Conservation (phyloP, 2,888 invertebrate species). For the Nomada lathburiana region DNA sequence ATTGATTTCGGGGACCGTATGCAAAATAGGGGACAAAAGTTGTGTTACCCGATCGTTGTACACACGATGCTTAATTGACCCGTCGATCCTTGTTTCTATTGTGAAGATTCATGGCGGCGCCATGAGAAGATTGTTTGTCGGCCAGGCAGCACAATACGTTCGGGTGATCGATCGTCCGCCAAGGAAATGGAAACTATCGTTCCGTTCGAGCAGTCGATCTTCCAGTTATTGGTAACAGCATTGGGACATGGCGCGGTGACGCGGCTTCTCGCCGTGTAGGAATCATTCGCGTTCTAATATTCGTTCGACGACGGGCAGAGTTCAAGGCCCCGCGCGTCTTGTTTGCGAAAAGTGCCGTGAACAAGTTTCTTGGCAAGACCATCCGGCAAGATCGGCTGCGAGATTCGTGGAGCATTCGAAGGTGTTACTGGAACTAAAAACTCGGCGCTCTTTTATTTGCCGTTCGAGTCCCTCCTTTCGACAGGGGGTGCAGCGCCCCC, state of each 20-base stretch:
- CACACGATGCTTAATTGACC: background rate
- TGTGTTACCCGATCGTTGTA: background rate
- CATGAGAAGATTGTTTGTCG: background rate
- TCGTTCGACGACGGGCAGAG: conserved; percentile 22
- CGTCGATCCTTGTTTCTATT: background rate
- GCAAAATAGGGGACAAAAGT: conserved; percentile 25
- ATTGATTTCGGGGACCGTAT: conserved; percentile 55
- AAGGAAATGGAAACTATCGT: background rate
- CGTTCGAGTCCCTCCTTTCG: conserved; percentile 76
- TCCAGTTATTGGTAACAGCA: background rate
- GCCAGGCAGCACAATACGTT: background rate
- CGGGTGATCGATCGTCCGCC: too few species aligned
- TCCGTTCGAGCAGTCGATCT: background rate
- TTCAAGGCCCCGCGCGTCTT: conserved; percentile 2
- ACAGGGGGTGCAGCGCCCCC: conserved; percentile 60
- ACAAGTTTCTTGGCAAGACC: conserved; percentile 58
- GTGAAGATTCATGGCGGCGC: too few species aligned
- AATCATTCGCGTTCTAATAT: background rate
- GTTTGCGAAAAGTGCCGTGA: conserved; percentile 35
- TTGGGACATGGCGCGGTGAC: background rate
- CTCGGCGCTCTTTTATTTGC: conserved; percentile 79
- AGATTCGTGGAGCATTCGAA: conserved; percentile 60
- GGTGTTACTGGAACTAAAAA: conserved; percentile 78
- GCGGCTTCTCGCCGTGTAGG: background rate
- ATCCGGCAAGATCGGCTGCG: conserved; percentile 51